Conservation (phyloP, 2,113 vertebrate species). For the Spheniscus mendiculus region DNA sequence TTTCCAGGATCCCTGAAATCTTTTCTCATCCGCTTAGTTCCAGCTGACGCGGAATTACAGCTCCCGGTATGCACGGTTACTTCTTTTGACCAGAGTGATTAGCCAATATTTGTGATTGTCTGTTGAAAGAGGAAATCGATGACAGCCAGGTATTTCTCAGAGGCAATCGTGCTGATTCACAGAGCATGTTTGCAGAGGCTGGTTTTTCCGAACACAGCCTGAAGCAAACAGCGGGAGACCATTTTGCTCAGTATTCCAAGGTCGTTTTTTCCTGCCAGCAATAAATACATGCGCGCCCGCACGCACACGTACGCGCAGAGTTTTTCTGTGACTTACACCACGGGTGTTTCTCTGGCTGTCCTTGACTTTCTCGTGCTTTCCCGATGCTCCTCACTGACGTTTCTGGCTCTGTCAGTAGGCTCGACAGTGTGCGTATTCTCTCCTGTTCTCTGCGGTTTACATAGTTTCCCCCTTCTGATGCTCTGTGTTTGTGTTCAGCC, state of each 20-base stretch:
- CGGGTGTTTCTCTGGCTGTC: neutral
- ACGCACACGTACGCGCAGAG: rapidly evolving
- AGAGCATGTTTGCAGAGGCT: neutral
- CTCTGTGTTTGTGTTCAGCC: neutral
- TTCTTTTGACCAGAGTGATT: neutral
- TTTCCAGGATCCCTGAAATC: neutral
- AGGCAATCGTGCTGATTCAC: neutral
- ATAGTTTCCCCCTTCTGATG: neutral
- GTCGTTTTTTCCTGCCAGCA: neutral
- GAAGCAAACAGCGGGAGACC: neutral
- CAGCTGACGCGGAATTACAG: neutral
- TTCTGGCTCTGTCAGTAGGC: neutral
- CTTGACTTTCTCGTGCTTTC: neutral
- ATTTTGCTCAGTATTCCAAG: neutral
- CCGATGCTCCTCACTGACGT: neutral
- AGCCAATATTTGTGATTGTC: rapidly evolving
- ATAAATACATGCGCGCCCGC: rapidly evolving
- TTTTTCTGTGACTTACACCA: neutral
- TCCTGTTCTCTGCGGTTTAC: neutral
- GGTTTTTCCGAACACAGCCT: rapidly evolving
- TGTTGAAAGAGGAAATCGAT: neutral
- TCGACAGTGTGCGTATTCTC: rapidly evolving
- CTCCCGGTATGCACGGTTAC: rapidly evolving
- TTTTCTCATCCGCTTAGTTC: neutral
- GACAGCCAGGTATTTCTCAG: neutral